Evolutionary conservation across 2,797 vertebrate genomes (phyloP), one percentile per base, ranked within the genome.

Genomic region (Heliangelus exortis): DNA sequence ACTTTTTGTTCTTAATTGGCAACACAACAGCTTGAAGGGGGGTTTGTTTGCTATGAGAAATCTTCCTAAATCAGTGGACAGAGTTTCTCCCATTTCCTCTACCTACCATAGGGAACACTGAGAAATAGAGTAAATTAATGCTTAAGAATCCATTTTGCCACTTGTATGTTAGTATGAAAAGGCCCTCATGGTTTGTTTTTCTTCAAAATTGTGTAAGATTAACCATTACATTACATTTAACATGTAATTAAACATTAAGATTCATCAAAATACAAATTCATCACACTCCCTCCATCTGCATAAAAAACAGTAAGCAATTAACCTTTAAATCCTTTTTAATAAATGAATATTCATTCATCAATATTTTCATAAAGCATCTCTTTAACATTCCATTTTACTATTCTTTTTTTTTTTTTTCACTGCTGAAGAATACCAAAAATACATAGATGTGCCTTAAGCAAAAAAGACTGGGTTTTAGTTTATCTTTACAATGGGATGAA

Each of bases 271-370:
- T 18, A 41, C 6, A n/a, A 19, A 80, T 53, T 77, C 18, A 29
- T 43, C 39, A 31, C 10, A 15, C 4, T 75, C 53, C 13, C 31
- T 50, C 54, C 19, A 58, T 22, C 59, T 75, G 63, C 88, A 67
- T 45, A 54, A 87, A 82, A 88, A 47, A 65, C 84, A 59, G 22
- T 2, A 84, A 71, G 21, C 66, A 87, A 85, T 53, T 89, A 89
- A 47, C 87, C 90, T 94, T 96, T 88, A 94, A 96, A 97, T 97
- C 53, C 92, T 97, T 97, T 98, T 98, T 97, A 98, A 97, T 97
- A 97, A 98, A 97, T 97, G 94, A 96, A 96, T 97, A 96, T 95
- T 97, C 82, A 97, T 97, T 98, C 95, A 97, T 96, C 97, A 96
- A 94, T 97, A 97, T 96, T 95, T 97, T 97, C 97, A 96, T 96